Percentiles rank a stretch among this genome's conserved stretches.
These are phyloP conservation scores for Dolomedes plantarius DNA, from an alignment of 2,888 invertebrate species.

Conservation along the genomic window DNA sequence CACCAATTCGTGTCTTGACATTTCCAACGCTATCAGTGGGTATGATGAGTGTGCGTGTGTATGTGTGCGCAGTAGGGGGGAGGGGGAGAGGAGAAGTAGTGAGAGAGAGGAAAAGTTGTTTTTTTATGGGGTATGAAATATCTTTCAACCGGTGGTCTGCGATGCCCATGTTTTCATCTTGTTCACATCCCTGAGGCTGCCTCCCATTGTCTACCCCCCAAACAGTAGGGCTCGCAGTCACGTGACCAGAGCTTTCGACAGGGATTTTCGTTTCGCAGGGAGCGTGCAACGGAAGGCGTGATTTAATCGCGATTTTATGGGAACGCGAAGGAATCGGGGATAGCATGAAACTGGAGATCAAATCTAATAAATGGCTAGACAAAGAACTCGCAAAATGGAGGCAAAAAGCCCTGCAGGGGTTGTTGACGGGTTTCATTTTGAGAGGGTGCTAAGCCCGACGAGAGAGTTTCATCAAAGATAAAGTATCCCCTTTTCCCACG, in stretches of 20 bases:
- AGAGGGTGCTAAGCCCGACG: background rate
- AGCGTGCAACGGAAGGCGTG: conserved; percentile 59
- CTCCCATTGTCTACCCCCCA: background rate
- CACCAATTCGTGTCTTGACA: too few species aligned
- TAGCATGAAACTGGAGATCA: background rate
- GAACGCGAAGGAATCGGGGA: conserved; percentile 12
- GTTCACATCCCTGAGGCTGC: background rate
- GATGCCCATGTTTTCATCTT: conserved; percentile 7
- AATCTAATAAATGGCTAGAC: background rate
- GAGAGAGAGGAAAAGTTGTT: too few species aligned
- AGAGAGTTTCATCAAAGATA: too few species aligned
- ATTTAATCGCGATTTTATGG: conserved; percentile 60
- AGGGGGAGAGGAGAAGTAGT: too few species aligned
- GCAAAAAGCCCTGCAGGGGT: background rate
- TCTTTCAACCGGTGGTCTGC: background rate
- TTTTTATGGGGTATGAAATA: background rate
- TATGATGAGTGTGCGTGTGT: too few species aligned
- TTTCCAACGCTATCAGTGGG: too few species aligned
- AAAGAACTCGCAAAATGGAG: background rate
- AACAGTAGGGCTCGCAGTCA: background rate
- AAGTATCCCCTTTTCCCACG: too few species aligned
- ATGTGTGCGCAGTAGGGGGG: too few species aligned
- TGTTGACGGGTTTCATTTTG: background rate
- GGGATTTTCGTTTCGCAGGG: conserved; percentile 36
- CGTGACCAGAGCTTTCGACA: conserved; percentile 1